phyloP scores from a whole-genome alignment of 2,113 vertebrate species.

The Gavia stellata region DNA sequence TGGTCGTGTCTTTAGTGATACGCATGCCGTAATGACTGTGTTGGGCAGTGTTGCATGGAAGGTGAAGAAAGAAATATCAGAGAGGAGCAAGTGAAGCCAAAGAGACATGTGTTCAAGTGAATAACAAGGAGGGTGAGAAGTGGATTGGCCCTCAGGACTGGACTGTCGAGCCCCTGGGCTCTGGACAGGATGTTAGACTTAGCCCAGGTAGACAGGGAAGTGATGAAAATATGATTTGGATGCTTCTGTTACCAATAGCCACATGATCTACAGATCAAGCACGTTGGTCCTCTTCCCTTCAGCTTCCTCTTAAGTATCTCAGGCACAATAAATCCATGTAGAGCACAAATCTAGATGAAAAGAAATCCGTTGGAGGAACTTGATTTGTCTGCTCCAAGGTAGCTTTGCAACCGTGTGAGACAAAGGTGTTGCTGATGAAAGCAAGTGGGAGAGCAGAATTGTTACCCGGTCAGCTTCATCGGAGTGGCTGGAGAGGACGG shows the following conservation, averaged over 20 bases:
- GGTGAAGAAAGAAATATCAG: not conserved
- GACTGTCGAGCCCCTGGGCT: not conserved
- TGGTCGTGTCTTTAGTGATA: not conserved
- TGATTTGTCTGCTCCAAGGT: not conserved
- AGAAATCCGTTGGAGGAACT: not conserved
- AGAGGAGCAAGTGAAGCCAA: not conserved
- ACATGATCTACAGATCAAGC: accelerated
- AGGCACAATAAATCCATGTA: not conserved
- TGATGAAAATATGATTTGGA: not conserved
- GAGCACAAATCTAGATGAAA: not conserved
- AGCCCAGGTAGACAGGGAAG: not conserved
- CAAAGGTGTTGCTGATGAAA: not conserved
- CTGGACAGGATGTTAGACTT: not conserved
- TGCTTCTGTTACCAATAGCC: not conserved
- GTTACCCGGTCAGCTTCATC: not conserved
- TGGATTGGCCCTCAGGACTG: not conserved
- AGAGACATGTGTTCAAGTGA: not conserved
- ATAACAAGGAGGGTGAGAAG: not conserved
- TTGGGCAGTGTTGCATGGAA: not conserved
- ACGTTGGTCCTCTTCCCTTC: accelerated
- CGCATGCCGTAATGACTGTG: accelerated
- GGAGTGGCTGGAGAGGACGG: not conserved
- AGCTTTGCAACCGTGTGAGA: not conserved
- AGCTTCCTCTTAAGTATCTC: not conserved
- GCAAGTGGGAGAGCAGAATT: not conserved